These are phyloP conservation scores for Zosterops borbonicus DNA, from an alignment of 2,113 vertebrate species.

Conservation along the genomic window DNA sequence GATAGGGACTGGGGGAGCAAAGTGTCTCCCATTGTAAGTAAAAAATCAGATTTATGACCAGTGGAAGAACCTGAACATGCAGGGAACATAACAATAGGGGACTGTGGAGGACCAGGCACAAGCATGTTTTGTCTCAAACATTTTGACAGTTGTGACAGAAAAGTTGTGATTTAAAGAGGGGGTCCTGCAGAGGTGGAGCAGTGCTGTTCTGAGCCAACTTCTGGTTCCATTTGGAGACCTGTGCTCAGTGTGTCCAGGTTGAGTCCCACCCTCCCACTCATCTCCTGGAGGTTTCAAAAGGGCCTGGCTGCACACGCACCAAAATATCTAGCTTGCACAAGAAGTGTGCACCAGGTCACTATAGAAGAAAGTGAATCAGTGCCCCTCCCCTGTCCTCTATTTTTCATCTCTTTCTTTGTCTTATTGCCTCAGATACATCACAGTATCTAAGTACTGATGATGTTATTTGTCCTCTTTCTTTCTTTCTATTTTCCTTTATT, in stretches of 20 bases:
- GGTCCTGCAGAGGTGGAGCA: background rate
- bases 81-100: background rate
- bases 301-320: background rate
- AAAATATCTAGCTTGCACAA: rapidly evolving
- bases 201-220: background rate
- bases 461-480: background rate
- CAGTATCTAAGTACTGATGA: background rate
- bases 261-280: background rate
- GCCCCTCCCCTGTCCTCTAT: background rate
- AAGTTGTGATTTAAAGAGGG: background rate
- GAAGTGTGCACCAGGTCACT: background rate
- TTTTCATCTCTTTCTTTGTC: background rate
- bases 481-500: background rate
- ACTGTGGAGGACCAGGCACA: background rate
- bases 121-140: background rate
- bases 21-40: background rate
- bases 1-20: background rate
- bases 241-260: background rate
- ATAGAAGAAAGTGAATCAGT: background rate
- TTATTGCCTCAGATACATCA: background rate
- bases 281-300: background rate
- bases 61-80: rapidly evolving
- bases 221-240: background rate
- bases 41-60: background rate
- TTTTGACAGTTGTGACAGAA: background rate